phyloP scores from a whole-genome alignment of 2,888 invertebrate species.

The Acronicta leporina region DNA sequence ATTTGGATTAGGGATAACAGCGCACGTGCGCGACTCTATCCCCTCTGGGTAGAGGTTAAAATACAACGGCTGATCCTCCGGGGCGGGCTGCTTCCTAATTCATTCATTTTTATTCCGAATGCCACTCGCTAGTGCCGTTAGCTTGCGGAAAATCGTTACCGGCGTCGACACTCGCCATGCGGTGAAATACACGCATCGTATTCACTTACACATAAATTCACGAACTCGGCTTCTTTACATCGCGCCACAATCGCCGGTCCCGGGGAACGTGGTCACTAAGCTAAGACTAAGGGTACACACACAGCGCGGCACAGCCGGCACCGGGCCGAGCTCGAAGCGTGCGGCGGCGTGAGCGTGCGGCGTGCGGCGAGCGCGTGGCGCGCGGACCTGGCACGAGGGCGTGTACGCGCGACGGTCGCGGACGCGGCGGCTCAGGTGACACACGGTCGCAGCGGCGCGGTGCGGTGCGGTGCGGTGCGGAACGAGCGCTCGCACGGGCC shows the following conservation, averaged over 20 bases:
- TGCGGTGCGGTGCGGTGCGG: slow-evolving; percentile 73
- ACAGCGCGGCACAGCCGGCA: slow-evolving; percentile 81
- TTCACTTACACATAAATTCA: slow-evolving; percentile 87
- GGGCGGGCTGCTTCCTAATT: slow-evolving; percentile 73
- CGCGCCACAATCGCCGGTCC: slow-evolving; percentile 91
- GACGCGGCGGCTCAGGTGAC: slow-evolving; percentile 67
- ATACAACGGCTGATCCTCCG: slow-evolving; percentile 68
- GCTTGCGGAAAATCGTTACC: slow-evolving; percentile 78
- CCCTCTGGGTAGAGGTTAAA: slow-evolving; percentile 78
- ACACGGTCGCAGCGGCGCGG: slow-evolving; percentile 66
- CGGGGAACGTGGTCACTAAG: slow-evolving; percentile 90
- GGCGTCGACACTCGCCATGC: slow-evolving; percentile 74
- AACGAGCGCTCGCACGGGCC: slow-evolving; percentile 84
- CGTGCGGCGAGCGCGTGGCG: slow-evolving; percentile 35
- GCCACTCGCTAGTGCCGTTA: slow-evolving; percentile 68
- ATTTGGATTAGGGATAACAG: slow-evolving; percentile 71
- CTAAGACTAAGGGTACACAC: slow-evolving; percentile 88
- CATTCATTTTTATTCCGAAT: slow-evolving; percentile 79
- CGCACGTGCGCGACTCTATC: slow-evolving; percentile 82
- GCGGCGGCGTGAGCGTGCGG: slow-evolving; percentile 42
- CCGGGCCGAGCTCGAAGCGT: slow-evolving; percentile 51
- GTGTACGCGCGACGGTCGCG: slow-evolving; percentile 62
- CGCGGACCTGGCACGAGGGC: slow-evolving; percentile 61
- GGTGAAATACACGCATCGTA: slow-evolving; percentile 78
- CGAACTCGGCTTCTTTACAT: slow-evolving; percentile 86